Evolutionary conservation across 2,888 invertebrate species (phyloP), one percentile per base, ranked within the genome.

Genomic region (Polydrusus cervinus): DNA sequence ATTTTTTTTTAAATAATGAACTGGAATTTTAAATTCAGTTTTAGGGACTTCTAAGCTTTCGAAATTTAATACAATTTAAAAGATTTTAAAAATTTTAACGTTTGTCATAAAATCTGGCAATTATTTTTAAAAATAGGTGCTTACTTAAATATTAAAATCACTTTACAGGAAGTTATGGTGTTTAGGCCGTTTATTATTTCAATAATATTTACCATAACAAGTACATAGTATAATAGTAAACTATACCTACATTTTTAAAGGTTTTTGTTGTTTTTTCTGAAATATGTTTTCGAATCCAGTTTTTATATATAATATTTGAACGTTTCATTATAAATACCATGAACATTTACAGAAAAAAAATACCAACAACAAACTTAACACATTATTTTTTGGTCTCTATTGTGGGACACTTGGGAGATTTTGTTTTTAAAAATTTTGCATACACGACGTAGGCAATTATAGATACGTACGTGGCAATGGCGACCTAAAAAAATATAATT

Each of bases 351-450:
- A 3, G 7, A 9, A 40, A 11, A 40, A 40, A 40, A 40, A 40
- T 43, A 34, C 10, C n/a, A n/a, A 43, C n/a, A 43, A 43, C 43
- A 43, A 11, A 43, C 6, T 43, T 43, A 13, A n/a, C 1, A 43
- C 43, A n/a, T 43, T 43, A 60, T 53, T 53, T 43, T 25, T 38
- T 65, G 30, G 20, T 30, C 11, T 40, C 30, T 13, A 3, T 3
- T 40, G 5, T 11, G 16, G 75, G 67, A 40, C 75, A 75, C 11
- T 67, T 64, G 0, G 75, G 72, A 30, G 66, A 65, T 70, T 64
- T 66, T 9, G 20, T 61, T 61, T 66, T 73, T 9, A 71, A 51
- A 62, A 77, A 71, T 64, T 77, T 77, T n/a, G 45, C 30, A 57
- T 74, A 77, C 3, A 77, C 0, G 62, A 49, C 40, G 43, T 30